A percentile compares a stretch with the other conserved stretches of the same genome.
Conservation (phyloP, 2,113 vertebrate species). For the Dryoscopus gambensis region DNA sequence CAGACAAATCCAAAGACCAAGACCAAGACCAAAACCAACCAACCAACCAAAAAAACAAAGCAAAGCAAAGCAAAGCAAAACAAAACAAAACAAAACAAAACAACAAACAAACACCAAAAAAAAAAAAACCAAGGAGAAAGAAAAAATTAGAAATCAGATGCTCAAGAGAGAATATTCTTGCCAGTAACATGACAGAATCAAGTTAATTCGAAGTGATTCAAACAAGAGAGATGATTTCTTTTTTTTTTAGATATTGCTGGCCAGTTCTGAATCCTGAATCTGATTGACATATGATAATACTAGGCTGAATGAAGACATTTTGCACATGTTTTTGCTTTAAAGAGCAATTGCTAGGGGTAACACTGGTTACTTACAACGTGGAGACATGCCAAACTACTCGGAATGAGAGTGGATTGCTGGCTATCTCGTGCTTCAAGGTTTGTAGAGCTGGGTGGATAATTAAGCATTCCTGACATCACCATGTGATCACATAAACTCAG, state of each 20-base stretch:
- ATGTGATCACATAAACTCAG: not conserved
- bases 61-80: too few relatives aligned
- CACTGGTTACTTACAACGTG: not conserved
- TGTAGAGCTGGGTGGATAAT: not conserved
- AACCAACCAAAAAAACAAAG: not conserved
- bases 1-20: not conserved
- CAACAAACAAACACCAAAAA: not conserved
- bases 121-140: not conserved
- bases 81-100: too few relatives aligned
- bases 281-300: conserved; percentile 52
- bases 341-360: conserved; percentile 61
- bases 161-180: conserved; percentile 23
- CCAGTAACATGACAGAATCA: conserved; percentile 53
- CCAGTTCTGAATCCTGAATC: conserved; percentile 38
- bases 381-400: not conserved
- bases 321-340: conserved; percentile 56
- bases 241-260: not conserved
- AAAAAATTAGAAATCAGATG: conserved; percentile 51
- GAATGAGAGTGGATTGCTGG: conserved; percentile 22
- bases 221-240: not conserved
- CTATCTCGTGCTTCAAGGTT: not conserved
- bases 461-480: not conserved
- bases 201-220: conserved; percentile 58
- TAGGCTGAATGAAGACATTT: conserved; percentile 54
- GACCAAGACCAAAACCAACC: not conserved